Evolutionary conservation across 2,888 invertebrate species (phyloP).

Genomic region (Diaphora mendica): DNA sequence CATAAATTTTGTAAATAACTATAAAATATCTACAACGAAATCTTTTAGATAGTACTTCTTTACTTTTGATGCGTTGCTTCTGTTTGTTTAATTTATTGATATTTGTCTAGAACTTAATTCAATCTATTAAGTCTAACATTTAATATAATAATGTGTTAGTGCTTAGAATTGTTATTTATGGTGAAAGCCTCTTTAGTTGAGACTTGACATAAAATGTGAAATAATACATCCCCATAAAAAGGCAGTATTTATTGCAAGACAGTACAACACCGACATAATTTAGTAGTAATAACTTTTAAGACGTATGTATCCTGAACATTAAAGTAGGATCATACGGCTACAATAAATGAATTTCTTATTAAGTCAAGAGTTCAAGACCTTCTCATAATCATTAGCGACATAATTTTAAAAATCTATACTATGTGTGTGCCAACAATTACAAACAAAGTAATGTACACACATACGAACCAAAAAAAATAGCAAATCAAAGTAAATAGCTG

Average conservation of each 20-base stretch:
- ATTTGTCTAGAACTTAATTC: not conserved
- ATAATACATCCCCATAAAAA: not conserved
- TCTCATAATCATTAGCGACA: not conserved
- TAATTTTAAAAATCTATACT: conserved; percentile 3
- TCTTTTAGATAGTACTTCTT: not conserved
- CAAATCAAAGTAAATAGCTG: conserved; percentile 52
- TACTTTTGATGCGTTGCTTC: not conserved
- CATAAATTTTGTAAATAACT: not conserved
- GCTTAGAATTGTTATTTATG: not conserved
- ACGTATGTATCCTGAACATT: not conserved
- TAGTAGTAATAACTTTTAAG: not conserved
- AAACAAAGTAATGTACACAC: conserved; percentile 39
- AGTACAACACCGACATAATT: not conserved
- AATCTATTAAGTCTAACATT: not conserved
- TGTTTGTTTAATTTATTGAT: not conserved
- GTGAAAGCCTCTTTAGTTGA: not conserved
- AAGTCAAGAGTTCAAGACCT: not conserved
- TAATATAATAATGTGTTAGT: not conserved
- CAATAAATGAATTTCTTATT: conserved; percentile 2
- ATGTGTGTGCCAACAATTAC: conserved; percentile 22
- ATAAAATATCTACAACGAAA: not conserved
- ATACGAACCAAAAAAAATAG: conserved; percentile 47
- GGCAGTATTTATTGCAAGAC: not conserved
- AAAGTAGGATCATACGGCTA: conserved; percentile 1
- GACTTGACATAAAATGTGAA: not conserved